Conservation (phyloP, 2,888 invertebrate genomes). For the Acleris literana region DNA sequence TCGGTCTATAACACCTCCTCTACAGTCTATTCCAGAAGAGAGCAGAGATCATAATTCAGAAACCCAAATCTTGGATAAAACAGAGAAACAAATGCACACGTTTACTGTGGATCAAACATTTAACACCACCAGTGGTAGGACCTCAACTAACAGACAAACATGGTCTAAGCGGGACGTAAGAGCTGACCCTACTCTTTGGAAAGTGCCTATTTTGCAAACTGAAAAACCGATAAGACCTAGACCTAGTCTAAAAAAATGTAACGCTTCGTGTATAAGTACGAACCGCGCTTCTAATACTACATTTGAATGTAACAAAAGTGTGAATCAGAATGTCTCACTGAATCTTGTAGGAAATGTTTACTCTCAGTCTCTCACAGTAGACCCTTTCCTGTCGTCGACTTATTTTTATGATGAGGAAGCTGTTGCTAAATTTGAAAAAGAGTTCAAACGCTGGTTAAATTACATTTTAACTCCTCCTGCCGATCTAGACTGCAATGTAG, state of each 20-base stretch:
- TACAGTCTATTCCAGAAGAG: slow-evolving; percentile 80
- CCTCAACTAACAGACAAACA: slow-evolving; percentile 51
- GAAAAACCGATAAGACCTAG: slow-evolving; percentile 60
- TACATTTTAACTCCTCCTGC: slow-evolving; percentile 89
- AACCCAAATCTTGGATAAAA: slow-evolving; percentile 62
- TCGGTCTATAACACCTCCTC: slow-evolving; percentile 67
- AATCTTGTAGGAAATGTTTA: slow-evolving; percentile 73
- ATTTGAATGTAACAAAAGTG: slow-evolving; percentile 69
- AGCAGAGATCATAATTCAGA: slow-evolving; percentile 60
- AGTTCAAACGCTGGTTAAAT: slow-evolving; percentile 92
- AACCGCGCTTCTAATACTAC: slow-evolving; percentile 49
- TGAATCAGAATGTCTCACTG: slow-evolving; percentile 67
- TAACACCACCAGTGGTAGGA: slow-evolving; percentile 57
- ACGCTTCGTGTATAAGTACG: slow-evolving; percentile 44
- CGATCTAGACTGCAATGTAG: slow-evolving; percentile 86
- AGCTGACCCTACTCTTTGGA: slow-evolving; percentile 70
- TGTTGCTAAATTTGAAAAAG: slow-evolving; percentile 86
- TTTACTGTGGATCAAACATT: slow-evolving; percentile 76
- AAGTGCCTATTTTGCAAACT: slow-evolving; percentile 58
- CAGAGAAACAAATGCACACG: slow-evolving; percentile 61
- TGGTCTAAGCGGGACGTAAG: slow-evolving; percentile 73
- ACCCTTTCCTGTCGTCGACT: slow-evolving; percentile 87
- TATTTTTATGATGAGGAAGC: slow-evolving; percentile 87
- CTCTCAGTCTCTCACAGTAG: slow-evolving; percentile 81
- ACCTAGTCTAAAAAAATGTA: slow-evolving; percentile 49